Conservation (phyloP, 2,113 vertebrate genomes). For the Thomomys bottae region DNA sequence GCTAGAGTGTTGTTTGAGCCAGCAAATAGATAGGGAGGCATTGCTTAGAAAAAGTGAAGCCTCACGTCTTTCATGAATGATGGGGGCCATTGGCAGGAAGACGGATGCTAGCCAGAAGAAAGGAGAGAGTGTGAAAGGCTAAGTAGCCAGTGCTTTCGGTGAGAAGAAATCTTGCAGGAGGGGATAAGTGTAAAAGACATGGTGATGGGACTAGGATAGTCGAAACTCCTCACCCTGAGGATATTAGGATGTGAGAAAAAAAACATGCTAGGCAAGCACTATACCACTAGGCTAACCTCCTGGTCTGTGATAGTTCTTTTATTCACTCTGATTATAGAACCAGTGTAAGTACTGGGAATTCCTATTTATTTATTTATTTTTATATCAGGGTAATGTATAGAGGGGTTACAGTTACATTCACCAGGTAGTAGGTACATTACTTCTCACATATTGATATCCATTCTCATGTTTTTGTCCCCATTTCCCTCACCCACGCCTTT, state of each 20-base stretch:
- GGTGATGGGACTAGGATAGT: background rate
- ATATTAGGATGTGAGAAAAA: background rate
- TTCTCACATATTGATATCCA: no score
- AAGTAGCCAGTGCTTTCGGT: background rate
- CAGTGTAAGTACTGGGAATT: background rate
- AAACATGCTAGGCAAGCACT: no score
- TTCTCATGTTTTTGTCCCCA: no score
- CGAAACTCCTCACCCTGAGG: background rate
- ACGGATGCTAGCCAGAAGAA: background rate
- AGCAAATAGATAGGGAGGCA: no score
- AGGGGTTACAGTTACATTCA: no score
- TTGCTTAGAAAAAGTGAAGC: background rate
- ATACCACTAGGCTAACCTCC: no score
- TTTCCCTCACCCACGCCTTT: no score
- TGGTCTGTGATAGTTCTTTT: no score
- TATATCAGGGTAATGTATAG: no score
- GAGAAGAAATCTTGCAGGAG: background rate
- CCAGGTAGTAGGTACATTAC: no score
- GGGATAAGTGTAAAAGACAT: background rate
- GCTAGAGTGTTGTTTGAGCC: background rate
- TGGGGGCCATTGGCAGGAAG: background rate
- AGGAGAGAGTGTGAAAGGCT: background rate
- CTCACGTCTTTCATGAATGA: background rate
- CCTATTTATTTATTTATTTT: no score
- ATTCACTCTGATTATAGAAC: background rate